Evolutionary conservation across 2,797 vertebrate genomes (phyloP).

Genomic region (Gallinago stenura): DNA sequence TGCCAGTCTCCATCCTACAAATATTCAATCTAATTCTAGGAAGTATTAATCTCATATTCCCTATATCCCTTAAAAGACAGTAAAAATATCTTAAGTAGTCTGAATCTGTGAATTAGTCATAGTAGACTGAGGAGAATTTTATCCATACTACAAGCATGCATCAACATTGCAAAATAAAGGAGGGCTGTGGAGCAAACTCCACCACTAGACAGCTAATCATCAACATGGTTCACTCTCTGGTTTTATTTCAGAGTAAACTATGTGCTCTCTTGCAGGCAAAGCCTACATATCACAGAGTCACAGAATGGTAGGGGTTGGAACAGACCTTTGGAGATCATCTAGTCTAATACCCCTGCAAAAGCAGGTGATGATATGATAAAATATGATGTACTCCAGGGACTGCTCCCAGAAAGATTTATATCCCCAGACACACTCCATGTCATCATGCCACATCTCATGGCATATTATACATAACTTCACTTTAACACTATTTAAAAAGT

Average conservation of each 20-base stretch:
- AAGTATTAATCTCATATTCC: background rate
- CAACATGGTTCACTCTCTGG: background rate
- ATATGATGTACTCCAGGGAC: background rate
- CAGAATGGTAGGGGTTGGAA: background rate
- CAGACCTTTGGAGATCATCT: background rate
- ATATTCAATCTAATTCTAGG: background rate
- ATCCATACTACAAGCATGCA: background rate
- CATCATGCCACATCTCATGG: background rate
- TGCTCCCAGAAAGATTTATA: background rate
- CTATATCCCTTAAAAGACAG: background rate
- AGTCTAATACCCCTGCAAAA: background rate
- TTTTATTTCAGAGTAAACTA: background rate
- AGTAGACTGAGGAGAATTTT: background rate
- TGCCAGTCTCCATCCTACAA: background rate
- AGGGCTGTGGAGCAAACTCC: background rate
- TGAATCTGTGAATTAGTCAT: background rate
- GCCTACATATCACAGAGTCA: background rate
- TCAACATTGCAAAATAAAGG: background rate
- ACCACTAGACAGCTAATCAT: background rate
- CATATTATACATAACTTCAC: background rate
- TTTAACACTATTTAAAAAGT: background rate
- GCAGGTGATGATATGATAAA: background rate
- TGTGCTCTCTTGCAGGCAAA: background rate
- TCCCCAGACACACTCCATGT: background rate
- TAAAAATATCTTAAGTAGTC: background rate